These are phyloP conservation scores for Lathronympha strigana DNA, from an alignment of 2,888 invertebrate species.

Conservation along the genomic window DNA sequence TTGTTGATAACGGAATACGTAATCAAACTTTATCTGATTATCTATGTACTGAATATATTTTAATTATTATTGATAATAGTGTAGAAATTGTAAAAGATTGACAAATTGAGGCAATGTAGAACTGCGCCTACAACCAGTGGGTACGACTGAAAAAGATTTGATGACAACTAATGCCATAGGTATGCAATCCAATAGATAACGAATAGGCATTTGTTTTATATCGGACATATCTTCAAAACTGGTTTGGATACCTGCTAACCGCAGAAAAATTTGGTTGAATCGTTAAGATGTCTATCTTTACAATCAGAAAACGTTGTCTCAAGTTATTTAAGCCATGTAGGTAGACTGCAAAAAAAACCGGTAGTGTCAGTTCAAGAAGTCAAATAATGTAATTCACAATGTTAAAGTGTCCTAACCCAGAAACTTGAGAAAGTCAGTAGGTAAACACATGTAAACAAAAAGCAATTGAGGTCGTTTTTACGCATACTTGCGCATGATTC, in stretches of 20 bases:
- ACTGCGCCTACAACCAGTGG: background rate
- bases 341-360: constrained; percentile 19
- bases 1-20: constrained; percentile 26
- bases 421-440: constrained; percentile 48
- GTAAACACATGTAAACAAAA: constrained; percentile 54
- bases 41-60: constrained; percentile 29
- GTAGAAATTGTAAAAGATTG: constrained; percentile 30
- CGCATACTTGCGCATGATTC: constrained; percentile 58
- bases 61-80: constrained; percentile 21
- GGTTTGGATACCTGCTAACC: background rate
- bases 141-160: too few species aligned
- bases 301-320: background rate
- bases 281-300: background rate
- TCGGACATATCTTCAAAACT: background rate
- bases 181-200: background rate
- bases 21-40: constrained; percentile 30
- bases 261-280: background rate
- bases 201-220: background rate
- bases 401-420: constrained; percentile 42
- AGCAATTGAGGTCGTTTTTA: constrained; percentile 59
- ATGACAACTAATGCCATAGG: too few species aligned
- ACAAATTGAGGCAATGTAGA: constrained; percentile 17
- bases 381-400: constrained; percentile 37
- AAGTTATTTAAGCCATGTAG: constrained; percentile 15
- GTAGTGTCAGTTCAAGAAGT: constrained; percentile 33